Evolutionary conservation across 2,888 invertebrate genomes (phyloP), one percentile per base, ranked within the genome.

Genomic region (Peribatodes rhomboidaria): DNA sequence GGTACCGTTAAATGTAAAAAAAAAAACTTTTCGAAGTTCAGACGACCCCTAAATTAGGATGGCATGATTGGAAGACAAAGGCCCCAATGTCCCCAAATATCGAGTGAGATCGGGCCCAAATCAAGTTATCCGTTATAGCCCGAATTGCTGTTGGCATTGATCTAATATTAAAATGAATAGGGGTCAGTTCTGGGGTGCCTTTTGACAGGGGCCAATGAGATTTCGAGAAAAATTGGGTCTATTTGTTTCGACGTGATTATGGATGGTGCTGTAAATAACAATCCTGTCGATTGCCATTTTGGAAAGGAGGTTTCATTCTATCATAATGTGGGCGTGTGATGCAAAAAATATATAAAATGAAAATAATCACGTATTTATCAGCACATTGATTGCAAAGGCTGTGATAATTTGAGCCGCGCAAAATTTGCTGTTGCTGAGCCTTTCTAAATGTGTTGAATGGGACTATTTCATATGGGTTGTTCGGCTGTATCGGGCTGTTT

Each of bases 101-200:
- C 65, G 70, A 66, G 55, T 68, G 66, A 69, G 67, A 71, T 66
- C 62, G 67, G 62, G 46, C 14, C 59, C 54, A 70, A 72, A 72
- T 70, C 65, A 67, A 70, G 68, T 72, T 70, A 72, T 68, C 68
- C 71, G 46, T 67, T 61, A 41, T 16, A 57, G 49, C 39, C 62
- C 31, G 62, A 69, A 71, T 72, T 61, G 69, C 65, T 70, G 53
- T 65, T 72, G 70, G 61, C 72, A 67, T 67, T 70, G 72, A 70
- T 70, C 67, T 67, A 68, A 70, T 72, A 72, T 70, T 68, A 72
- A 72, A 72, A 72, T 72, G 68, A 70, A 67, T 64, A 61, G 65
- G 61, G 68, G 68, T 69, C 66, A 69, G 62, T 65, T 55, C 52
- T 31, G 54, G 64, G 44, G 41, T 58, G 60, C 63, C 59, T 67